phyloP scores from a whole-genome alignment of 2,113 vertebrate genomes.

The Panthera tigris region DNA sequence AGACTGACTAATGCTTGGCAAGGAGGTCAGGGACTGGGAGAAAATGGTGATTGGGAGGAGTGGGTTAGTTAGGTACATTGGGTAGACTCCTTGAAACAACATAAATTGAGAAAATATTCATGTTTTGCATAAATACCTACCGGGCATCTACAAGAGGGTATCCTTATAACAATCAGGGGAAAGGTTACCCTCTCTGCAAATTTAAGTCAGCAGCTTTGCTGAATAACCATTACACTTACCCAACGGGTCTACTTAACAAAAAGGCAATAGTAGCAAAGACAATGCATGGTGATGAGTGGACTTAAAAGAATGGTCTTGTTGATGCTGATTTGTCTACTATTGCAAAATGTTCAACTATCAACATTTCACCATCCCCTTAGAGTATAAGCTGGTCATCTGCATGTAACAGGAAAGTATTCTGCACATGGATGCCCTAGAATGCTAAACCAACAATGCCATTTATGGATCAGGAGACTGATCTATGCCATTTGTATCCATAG shows the following conservation, averaged over 20 bases:
- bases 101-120: neutral
- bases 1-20: neutral
- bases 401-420: neutral
- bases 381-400: neutral
- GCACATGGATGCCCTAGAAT: neutral
- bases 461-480: neutral
- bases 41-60: neutral
- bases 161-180: neutral
- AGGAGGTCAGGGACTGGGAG: neutral
- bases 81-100: neutral
- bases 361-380: neutral
- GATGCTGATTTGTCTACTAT: neutral
- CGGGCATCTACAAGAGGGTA: neutral
- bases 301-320: neutral
- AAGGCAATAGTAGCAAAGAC: neutral
- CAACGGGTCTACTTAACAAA: neutral
- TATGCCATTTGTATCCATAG: neutral
- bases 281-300: too few relatives aligned
- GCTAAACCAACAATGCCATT: neutral
- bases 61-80: neutral
- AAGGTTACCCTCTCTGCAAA: neutral
- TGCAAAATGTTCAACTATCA: neutral
- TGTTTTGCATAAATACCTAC: neutral
- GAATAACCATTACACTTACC: neutral
- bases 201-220: neutral